A percentile compares a stretch with the other conserved stretches of the same genome.
These are phyloP conservation scores for Chascanopsetta lugubris DNA, from an alignment of 2,113 vertebrate species.

Conservation along the genomic window DNA sequence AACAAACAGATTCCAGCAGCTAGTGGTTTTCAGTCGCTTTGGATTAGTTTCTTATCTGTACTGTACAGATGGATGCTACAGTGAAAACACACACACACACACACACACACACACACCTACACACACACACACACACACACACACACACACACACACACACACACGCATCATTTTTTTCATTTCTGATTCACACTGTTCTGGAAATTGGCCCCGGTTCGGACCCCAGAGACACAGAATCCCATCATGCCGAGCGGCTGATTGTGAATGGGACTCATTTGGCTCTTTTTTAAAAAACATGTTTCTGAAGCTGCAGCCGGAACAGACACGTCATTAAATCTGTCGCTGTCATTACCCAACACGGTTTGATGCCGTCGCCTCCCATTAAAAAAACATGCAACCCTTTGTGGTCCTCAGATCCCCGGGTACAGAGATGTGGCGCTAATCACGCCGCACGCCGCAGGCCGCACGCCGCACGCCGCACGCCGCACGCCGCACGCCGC, in stretches of 20 bases:
- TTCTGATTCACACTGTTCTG: constrained; percentile 49
- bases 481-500: constrained; percentile 15
- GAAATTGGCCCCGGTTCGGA: constrained; percentile 35
- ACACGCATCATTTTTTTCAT: constrained; percentile 30
- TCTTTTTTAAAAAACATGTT: constrained; percentile 1
- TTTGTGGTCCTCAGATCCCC: constrained; percentile 19
- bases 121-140: too few relatives aligned
- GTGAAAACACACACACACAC: constrained; percentile 40
- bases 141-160: too few relatives aligned
- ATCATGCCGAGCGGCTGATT: constrained; percentile 36
- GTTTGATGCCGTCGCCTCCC: constrained; percentile 47
- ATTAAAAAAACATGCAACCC: constrained; percentile 58
- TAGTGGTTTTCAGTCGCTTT: constrained; percentile 23
- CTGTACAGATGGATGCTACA: constrained; percentile 57
- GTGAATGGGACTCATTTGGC: constrained; percentile 35
- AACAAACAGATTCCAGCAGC: constrained; percentile 40
- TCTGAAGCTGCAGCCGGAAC: constrained; percentile 40
- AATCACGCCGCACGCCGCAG: constrained; percentile 38
- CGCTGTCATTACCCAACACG: constrained; percentile 40
- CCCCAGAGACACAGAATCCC: constrained; percentile 47
- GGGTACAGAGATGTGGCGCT: constrained; percentile 32
- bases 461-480: constrained; percentile 17
- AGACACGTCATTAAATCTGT: constrained; percentile 62
- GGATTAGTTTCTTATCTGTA: constrained; percentile 70
- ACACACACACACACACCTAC: constrained; percentile 38